A percentile compares a stretch with the other conserved stretches of the same genome.
These are phyloP conservation scores for Dicerorhinus sumatrensis DNA, from an alignment of 2,113 vertebrate species.

Conservation along the genomic window DNA sequence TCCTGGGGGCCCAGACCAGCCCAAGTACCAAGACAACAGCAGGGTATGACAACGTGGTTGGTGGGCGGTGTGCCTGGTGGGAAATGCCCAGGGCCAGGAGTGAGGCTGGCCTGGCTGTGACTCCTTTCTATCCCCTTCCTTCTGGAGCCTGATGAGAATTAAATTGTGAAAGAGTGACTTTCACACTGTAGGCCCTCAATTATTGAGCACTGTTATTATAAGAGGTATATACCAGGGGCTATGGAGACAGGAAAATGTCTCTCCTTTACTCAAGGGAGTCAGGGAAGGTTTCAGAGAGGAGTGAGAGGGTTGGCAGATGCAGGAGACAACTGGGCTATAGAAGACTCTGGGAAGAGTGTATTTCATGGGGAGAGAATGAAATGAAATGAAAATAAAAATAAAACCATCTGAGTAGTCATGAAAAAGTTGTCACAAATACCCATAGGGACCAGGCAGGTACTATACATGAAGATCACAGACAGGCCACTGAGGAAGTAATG, in stretches of 20 bases:
- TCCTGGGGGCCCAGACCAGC: neutral
- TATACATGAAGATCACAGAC: neutral
- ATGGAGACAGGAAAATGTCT: neutral
- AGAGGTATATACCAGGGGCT: neutral
- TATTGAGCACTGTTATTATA: neutral
- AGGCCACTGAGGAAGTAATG: neutral
- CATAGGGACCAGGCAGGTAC: neutral
- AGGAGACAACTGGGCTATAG: rapidly evolving
- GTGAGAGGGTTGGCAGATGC: no score
- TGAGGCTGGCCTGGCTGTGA: neutral
- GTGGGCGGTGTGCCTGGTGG: neutral
- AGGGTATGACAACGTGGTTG: rapidly evolving
- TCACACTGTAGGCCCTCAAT: rapidly evolving
- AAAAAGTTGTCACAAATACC: neutral
- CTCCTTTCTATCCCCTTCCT: neutral
- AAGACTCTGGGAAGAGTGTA: no score
- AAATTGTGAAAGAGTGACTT: neutral
- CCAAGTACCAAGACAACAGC: rapidly evolving
- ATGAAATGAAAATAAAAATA: neutral
- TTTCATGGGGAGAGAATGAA: neutral
- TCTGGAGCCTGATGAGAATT: neutral
- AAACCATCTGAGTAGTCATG: rapidly evolving
- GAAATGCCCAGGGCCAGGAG: rapidly evolving
- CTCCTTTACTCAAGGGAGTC: no score
- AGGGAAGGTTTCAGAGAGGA: neutral